Percentiles rank a stretch among this genome's conserved stretches.
Conservation (phyloP, 2,888 invertebrate species). For the Tillus elongatus region DNA sequence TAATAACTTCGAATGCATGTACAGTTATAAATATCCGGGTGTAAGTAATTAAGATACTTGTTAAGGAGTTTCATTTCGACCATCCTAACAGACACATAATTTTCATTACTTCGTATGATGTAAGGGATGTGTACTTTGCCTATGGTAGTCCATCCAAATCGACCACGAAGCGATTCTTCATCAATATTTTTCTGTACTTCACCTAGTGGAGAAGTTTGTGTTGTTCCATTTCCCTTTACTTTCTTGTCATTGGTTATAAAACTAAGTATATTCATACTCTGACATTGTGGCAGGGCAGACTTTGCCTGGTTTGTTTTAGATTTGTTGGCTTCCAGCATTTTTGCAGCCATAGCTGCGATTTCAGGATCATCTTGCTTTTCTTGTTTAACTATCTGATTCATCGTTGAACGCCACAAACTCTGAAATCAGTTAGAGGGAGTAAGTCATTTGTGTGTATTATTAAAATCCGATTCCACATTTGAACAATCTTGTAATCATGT, state of each 20-base stretch:
- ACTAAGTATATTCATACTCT: conserved; percentile 52
- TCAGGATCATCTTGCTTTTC: conserved; percentile 79
- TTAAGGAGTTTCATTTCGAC: conserved; percentile 84
- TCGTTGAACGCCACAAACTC: too few relatives aligned
- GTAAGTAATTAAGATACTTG: conserved; percentile 80
- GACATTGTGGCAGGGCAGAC: conserved; percentile 29
- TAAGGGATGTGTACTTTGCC: conserved; percentile 83
- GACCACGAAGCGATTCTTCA: conserved; percentile 68
- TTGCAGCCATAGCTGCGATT: conserved; percentile 76
- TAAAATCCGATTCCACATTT: too few relatives aligned
- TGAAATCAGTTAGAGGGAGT: too few relatives aligned
- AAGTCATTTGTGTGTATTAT: too few relatives aligned
- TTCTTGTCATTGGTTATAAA: conserved; percentile 44
- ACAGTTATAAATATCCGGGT: conserved; percentile 83
- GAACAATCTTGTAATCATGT: too few relatives aligned
- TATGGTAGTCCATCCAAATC: conserved; percentile 86
- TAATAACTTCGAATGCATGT: conserved; percentile 88
- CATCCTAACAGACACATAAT: conserved; percentile 90
- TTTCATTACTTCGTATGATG: conserved; percentile 72
- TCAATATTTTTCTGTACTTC: conserved; percentile 43
- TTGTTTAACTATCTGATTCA: conserved; percentile 48
- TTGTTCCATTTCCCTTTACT: conserved; percentile 22
- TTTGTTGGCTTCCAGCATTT: conserved; percentile 61
- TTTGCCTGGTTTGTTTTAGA: conserved; percentile 44
- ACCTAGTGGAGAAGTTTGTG: conserved; percentile 38